Conservation (phyloP, 2,113 vertebrate genomes). For the Epinephelus fuscoguttatus region DNA sequence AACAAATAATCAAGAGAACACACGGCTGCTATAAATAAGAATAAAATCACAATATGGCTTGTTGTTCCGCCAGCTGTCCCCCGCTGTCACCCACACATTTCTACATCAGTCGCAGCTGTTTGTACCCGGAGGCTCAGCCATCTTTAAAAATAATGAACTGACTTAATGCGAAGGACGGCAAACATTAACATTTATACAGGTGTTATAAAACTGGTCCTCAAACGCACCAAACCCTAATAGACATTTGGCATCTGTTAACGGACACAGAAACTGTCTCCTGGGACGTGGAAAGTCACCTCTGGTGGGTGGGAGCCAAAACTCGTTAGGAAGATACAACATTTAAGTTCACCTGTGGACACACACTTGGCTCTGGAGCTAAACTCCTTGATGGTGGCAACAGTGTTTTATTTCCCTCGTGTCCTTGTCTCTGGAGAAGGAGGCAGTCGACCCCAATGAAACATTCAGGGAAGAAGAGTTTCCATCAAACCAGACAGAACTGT, state of each 20-base stretch:
- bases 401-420: not conserved
- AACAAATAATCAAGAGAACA: slow-evolving; percentile 16
- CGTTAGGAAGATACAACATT: not conserved
- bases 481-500: not conserved
- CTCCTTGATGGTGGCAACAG: not conserved
- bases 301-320: not conserved
- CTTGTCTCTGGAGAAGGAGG: not conserved
- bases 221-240: not conserved
- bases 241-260: slow-evolving; percentile 15
- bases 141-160: not conserved
- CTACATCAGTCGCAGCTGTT: slow-evolving; percentile 25
- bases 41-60: not conserved
- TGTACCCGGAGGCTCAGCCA: not conserved
- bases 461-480: not conserved
- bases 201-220: not conserved
- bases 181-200: not conserved
- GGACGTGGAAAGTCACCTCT: slow-evolving; percentile 12
- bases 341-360: not conserved
- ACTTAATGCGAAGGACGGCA: not conserved
- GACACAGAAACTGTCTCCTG: fast-evolving
- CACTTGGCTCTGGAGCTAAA: not conserved
- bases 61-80: slow-evolving; percentile 29
- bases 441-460: not conserved
- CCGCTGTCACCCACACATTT: not conserved
- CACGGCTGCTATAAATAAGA: not conserved